Conservation (phyloP, 2,113 vertebrate genomes). For the Heterochromis multidens region DNA sequence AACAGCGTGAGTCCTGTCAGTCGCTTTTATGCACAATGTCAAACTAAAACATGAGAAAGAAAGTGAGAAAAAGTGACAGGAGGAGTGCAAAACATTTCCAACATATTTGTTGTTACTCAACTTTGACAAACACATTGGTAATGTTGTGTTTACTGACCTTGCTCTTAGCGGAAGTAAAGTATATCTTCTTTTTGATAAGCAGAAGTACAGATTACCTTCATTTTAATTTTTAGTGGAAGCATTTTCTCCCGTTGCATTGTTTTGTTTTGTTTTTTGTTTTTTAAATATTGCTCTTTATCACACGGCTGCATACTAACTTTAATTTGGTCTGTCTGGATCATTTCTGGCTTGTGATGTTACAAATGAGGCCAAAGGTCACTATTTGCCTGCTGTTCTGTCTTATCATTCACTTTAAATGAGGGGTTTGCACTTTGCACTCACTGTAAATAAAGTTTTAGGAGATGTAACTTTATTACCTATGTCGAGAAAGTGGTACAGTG, state of each 20-base stretch:
- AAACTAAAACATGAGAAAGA: background rate
- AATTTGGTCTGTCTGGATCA: background rate
- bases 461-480: background rate
- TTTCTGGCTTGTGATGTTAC: background rate
- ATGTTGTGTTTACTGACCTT: background rate
- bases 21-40: background rate
- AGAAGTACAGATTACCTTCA: background rate
- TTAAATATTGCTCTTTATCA: rapidly evolving
- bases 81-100: background rate
- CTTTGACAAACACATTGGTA: background rate
- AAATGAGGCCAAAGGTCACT: background rate
- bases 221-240: background rate
- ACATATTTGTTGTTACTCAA: background rate
- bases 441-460: background rate
- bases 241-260: background rate
- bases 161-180: background rate
- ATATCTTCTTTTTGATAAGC: background rate
- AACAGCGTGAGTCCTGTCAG: background rate
- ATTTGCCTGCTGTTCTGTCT: background rate
- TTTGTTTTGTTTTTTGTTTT: too few species aligned
- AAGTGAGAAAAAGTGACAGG: too few species aligned
- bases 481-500: background rate
- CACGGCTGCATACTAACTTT: background rate
- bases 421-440: background rate
- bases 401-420: background rate